Evolutionary conservation across 2,888 invertebrate genomes (phyloP), one percentile per base, ranked within the genome.

Genomic region (Eledone cirrhosa): DNA sequence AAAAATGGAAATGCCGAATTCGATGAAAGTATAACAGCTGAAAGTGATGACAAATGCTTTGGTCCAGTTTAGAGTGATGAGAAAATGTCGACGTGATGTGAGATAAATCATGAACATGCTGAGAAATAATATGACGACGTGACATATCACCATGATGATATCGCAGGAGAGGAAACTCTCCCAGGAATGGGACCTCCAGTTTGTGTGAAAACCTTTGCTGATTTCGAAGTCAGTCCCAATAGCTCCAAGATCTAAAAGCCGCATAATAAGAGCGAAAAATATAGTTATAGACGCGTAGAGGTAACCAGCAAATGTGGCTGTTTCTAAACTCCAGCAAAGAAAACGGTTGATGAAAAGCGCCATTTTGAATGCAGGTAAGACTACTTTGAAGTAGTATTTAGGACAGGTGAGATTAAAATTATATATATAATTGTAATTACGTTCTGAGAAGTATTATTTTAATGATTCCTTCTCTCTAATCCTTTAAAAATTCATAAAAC

Each of bases 121-220:
- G 83, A 85, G 87, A 77, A 86, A 77, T 8, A 86, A 84, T 33
- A 85, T 83, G 48, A 82, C 80, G 22, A 84, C 74, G 80, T 88
- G 87, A 65, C 82, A 80, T 27, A 88, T 82, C 27, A 86, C 82
- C 82, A 88, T 82, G 24, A 90, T 86, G 13, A 89, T 79, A 78
- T 89, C 89, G 82, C 88, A 88, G 41, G 88, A 86, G 77, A 90
- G 80, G 82, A 90, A 90, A 90, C 90, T 88, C 86, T 88, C 86
- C 88, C 88, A 89, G 47, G 87, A 88, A 84, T 90, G 90, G 78
- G 88, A 87, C 75, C 89, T 82, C 90, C 90, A 90, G 72, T 82
- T 80, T 27, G 87, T 84, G 33, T 88, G 84, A 80, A 90, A 90
- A 19, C 89, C 88, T 75, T 87, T 87, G 76, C 85, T 85, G 80